Base-by-base conservation (phyloP, 2,797 vertebrate genomes). In the Apodemus agrarius region DNA sequence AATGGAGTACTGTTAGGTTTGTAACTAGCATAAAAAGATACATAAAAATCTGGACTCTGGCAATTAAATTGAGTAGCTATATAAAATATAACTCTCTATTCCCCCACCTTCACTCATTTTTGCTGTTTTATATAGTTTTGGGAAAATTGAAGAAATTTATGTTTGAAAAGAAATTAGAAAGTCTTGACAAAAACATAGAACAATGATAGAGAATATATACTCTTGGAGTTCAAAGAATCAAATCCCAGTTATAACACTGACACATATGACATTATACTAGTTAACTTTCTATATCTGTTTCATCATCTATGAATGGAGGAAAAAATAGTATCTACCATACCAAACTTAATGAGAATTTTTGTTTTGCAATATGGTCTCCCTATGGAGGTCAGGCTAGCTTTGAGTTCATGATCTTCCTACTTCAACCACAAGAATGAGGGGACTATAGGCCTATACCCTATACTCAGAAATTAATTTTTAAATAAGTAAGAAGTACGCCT, bases 401-500 rank as follows among this genome's bases (percentile, higher is more conserved):
- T 40, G 52, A 88, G 54, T 75, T 74, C 26, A 57, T 21, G n/a
- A 74, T 74, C 16, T 57, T 74, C 49, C 49, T 40, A 40, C 24
- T 37, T 74, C 34, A 86, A 26, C 2, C 34, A 69, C 21, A 52
- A 52, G 46, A 69, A 57, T 31, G 46, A 37, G n/a, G n/a, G 13
- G 14, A 87, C 67, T 54, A 40, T 5, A 74, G 21, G 14, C n/a
- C 67, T 87, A 72, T 40, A 40, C 0, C 7, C 22, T 63, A 69
- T 26, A 87, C 65, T 54, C 13, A 86, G 65, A 72, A 52, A 86
- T 24, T 49, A 95, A 96, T 11, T 81, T 88, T 61, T 74, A 95
- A 92, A 89, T 31, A 96, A 80, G 46, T 63, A 79, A 88, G 86
- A 95, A 91, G 37, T 76, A 95, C 89, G 37, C 72, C 74, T 43